Percentiles rank a stretch among this genome's conserved stretches.
Evolutionary conservation across 1,140 invertebrate species (phyloP).

Genomic region (Adelges cooleyi): DNA sequence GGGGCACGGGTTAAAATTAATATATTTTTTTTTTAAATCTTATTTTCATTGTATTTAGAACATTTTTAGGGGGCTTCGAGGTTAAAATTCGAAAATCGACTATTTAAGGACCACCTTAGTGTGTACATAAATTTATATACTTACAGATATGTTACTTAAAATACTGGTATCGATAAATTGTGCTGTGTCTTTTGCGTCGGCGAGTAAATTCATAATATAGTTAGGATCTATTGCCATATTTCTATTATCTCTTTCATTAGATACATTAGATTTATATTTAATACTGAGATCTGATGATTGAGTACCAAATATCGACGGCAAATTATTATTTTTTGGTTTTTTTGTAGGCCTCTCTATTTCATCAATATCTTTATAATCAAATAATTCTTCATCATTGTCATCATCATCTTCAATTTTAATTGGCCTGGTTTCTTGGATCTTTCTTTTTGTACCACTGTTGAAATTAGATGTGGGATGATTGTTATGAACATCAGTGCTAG

Average conservation of each 20-base stretch:
- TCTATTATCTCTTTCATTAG: not conserved
- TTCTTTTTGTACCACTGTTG: not conserved
- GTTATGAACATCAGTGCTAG: no score
- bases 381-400: not conserved
- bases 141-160: not conserved
- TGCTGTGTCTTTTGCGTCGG: not conserved
- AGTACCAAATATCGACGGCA: not conserved
- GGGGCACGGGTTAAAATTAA: no score
- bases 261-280: not conserved
- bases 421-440: not conserved
- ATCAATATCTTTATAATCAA: constrained; percentile 5
- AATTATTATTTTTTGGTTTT: not conserved
- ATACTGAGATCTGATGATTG: not conserved
- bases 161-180: constrained; percentile 8
- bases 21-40: no score
- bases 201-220: constrained; percentile 8
- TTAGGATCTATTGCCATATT: not conserved
- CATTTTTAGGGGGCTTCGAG: no score
- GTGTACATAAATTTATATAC: no score
- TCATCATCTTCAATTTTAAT: not conserved
- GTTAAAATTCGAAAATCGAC: no score
- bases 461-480: no score
- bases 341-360: constrained; percentile 11
- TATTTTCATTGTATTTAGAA: no score
- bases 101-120: no score